Evolutionary conservation across 2,888 invertebrate genomes (phyloP), one percentile per base, ranked within the genome.

Genomic region (Eupithecia subumbrata): DNA sequence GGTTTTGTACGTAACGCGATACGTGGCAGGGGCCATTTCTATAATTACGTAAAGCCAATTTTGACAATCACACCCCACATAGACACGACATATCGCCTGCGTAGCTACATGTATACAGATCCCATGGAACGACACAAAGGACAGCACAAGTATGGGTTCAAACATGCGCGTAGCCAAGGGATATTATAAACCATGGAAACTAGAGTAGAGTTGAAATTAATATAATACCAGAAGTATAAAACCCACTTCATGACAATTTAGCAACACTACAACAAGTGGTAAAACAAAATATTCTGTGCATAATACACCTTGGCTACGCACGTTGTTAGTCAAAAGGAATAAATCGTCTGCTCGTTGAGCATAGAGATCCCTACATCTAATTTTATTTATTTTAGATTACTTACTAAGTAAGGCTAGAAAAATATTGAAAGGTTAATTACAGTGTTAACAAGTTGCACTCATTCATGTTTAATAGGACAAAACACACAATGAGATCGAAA

Each of bases 1-100:
- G 97, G 97, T 93, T 97, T 97, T 94, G 97, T 97, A 93, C 97
- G 97, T 90, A 98, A 97, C 92, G 97, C 97, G 95, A 98, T 97
- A 96, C 97, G 97, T 88, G 98, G 98, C 89, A 96, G 96, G 91
- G 96, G 95, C 95, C 96, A 95, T 92, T 94, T 94, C 95, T 95
- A 95, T 91, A 95, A 95, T 91, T 91, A 80, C 90, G 86, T 91
- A 94, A 94, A 94, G 93, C 92, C 92, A 93, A 91, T 90, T 86
- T 90, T 93, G 90, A 92, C 94, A 94, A 88, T 89, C 92, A 92
- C 90, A 92, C 86, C 91, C 88, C 90, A 81, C 84, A 80, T 81
- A 83, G 85, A 91, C 89, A 89, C 84, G 87, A 78, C 79, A 85
- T 86, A 85, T 87, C 86, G 88, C 88, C 86, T 87, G 87, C 89